Evolutionary conservation across 2,797 vertebrate species (phyloP).

Genomic region (Pelochelys cantorii): DNA sequence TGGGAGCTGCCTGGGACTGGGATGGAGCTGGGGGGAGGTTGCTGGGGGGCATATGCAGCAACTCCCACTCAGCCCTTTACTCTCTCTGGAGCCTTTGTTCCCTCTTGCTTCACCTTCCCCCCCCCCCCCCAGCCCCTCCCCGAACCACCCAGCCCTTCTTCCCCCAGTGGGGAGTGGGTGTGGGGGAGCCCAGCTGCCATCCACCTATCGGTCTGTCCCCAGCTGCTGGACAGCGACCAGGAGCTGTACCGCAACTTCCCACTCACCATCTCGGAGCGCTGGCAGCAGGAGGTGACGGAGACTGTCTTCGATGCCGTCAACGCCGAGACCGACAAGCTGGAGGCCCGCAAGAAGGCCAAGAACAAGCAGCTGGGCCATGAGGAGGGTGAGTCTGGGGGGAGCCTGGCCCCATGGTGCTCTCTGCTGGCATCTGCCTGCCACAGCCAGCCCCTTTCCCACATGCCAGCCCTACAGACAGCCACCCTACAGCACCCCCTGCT

Average conservation of each 20-base stretch:
- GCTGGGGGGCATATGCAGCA: too few relatives aligned
- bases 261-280: slow-evolving; percentile 84
- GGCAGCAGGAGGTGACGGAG: slow-evolving; percentile 84
- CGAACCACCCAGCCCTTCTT: background rate
- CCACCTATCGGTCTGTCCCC: background rate
- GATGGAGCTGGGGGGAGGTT: background rate
- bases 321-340: slow-evolving; percentile 80
- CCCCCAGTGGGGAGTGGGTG: background rate
- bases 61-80: background rate
- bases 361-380: slow-evolving; percentile 83
- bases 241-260: slow-evolving; percentile 85
- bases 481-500: background rate
- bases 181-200: accelerated
- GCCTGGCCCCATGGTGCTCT: background rate
- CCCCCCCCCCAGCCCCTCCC: background rate
- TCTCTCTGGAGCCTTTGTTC: background rate
- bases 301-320: slow-evolving; percentile 83
- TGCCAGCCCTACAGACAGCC: too few relatives aligned
- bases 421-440: background rate
- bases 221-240: slow-evolving; percentile 83
- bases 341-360: slow-evolving; percentile 82
- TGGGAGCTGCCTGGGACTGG: background rate
- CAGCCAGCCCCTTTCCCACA: background rate
- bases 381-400: slow-evolving; percentile 72
- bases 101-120: background rate